Base-by-base conservation (phyloP, 2,888 invertebrate species). In the Trimorus sp. region DNA sequence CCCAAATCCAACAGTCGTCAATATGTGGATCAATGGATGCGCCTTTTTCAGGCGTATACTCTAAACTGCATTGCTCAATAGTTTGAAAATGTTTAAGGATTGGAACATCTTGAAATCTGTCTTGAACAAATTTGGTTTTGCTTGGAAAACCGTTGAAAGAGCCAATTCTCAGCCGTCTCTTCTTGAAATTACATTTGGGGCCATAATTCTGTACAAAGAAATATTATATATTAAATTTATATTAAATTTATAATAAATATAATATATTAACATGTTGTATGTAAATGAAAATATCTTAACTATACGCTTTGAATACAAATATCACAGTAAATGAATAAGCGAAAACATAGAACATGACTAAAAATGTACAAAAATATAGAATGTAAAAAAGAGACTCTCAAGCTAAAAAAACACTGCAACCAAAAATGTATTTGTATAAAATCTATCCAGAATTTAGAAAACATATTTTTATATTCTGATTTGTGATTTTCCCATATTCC, bases 1-100 rank as follows among this genome's bases (percentile, higher is more conserved):
- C 99, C 99, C 99, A 99, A 77, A 99, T 95, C 99, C 99, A 99
- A 90, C 97, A 97, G 89, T 99, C 99, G 92, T 99, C 99, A 85
- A 98, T 96, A 90, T 99, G 99, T 11, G 98, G 97, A 92, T 99
- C 99, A 85, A 99, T 99, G 1, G 97, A 96, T 0, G 99, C 97
- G 0, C 99, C 99, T 88, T 96, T 95, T 79, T 92, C 92, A 0
- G 97, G 96, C 85, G 96, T 94, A 92, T 99, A 99, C 89, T 99
- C 99, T 83, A 99, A 93, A 63, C 98, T 97, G 92, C 99, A 99
- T 90, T 99, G 97, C 90, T 99, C 99, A 69, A 99, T 96, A 0
- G 97, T 96, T 90, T 95, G 93, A 90, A 97, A 99, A 85, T 94
- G 93, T 83, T 93, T 91, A 66, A 98, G 91, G 54, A 96, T 87